Percentiles rank a stretch among this genome's conserved stretches.
Conservation (phyloP, 2,888 invertebrate species). For the Tetheella fluctuosa region DNA sequence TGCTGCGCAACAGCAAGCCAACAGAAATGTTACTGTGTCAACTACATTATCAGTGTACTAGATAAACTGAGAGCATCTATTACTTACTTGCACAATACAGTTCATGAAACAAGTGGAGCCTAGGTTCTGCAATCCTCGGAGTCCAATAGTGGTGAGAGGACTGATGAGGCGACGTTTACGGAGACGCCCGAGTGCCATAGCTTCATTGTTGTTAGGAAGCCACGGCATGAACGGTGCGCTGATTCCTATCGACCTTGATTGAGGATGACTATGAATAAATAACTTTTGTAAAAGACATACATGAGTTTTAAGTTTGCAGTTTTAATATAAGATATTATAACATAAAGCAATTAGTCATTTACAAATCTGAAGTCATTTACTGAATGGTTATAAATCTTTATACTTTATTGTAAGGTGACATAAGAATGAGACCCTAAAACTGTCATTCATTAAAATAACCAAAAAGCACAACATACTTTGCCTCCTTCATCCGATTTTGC, state of each 20-base stretch:
- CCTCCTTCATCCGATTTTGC: conserved; percentile 81
- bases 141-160: conserved; percentile 92
- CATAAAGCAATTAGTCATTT: no score
- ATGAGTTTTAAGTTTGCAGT: not conserved
- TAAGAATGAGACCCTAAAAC: not conserved
- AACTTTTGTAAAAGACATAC: not conserved
- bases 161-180: conserved; percentile 91
- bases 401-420: no score
- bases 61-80: not conserved
- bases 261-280: not conserved
- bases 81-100: conserved; percentile 93
- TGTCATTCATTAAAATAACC: not conserved
- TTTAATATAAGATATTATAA: no score
- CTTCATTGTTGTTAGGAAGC: conserved; percentile 91
- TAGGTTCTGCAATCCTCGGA: conserved; percentile 97
- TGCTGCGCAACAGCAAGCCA: not conserved
- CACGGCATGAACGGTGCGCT: conserved; percentile 88
- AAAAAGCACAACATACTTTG: conserved; percentile 70
- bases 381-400: no score
- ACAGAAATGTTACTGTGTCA: not conserved
- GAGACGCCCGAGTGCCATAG: conserved; percentile 89
- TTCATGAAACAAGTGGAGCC: conserved; percentile 99
- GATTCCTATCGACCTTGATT: conserved; percentile 80
- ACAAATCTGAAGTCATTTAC: no score
- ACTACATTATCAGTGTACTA: not conserved